Conservation (phyloP, 2,888 invertebrate genomes). For the Leptinotarsa peninsularis region DNA sequence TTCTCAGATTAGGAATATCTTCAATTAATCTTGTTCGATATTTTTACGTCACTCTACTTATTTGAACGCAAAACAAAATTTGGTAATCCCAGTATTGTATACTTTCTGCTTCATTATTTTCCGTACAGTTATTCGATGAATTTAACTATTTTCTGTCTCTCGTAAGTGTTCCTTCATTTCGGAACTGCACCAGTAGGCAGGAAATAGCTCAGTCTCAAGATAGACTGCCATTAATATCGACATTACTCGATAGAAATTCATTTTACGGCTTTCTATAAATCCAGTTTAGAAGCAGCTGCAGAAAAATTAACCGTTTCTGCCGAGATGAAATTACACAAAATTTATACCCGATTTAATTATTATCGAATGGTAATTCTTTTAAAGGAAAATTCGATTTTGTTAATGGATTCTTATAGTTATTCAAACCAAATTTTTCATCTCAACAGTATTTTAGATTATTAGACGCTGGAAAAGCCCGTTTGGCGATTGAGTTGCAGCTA, state of each 20-base stretch:
- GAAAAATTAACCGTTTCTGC: constrained; percentile 24
- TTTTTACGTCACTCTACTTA: too few species aligned
- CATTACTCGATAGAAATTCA: constrained; percentile 60
- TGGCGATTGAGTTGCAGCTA: too few species aligned
- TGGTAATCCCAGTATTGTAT: too few species aligned
- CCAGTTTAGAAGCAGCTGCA: constrained; percentile 29
- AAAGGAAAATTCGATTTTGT: constrained; percentile 50
- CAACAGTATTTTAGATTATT: too few species aligned
- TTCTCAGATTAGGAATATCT: too few species aligned
- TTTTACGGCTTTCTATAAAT: constrained; percentile 52
- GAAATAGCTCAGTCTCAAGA: constrained; percentile 64
- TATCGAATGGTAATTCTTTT: background rate
- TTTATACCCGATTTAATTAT: background rate
- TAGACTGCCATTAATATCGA: constrained; percentile 64
- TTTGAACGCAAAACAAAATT: too few species aligned
- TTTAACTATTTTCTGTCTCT: constrained; percentile 49
- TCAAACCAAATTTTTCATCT: too few species aligned
- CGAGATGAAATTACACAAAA: constrained; percentile 20
- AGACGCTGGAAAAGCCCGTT: too few species aligned
- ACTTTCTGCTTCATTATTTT: too few species aligned
- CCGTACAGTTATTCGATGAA: too few species aligned
- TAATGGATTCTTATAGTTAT: constrained; percentile 19
- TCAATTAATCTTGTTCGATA: too few species aligned
- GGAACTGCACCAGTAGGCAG: constrained; percentile 53
- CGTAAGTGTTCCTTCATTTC: constrained; percentile 50